Evolutionary conservation across 1,140 invertebrate genomes (phyloP).

Genomic region (Drosophila ogumai): DNA sequence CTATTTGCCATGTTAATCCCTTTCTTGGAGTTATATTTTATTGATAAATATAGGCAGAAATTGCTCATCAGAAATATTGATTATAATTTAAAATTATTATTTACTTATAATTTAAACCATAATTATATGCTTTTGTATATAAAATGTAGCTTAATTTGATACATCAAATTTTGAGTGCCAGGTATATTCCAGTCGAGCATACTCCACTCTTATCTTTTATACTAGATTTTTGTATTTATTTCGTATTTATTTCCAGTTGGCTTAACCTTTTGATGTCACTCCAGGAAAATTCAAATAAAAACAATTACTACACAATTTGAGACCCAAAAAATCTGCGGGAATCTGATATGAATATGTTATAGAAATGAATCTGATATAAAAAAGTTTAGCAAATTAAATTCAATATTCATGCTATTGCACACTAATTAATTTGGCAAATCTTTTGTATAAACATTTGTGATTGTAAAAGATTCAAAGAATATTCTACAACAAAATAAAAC

Average conservation of each 20-base stretch:
- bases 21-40: neutral
- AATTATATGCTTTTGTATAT: neutral
- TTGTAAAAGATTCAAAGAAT: neutral
- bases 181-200: neutral
- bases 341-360: neutral
- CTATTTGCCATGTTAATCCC: neutral
- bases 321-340: neutral
- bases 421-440: constrained; percentile 1
- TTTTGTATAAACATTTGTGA: neutral
- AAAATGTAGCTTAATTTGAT: neutral
- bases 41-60: neutral
- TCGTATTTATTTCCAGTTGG: constrained; percentile 6
- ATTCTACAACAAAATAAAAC: neutral
- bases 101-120: neutral
- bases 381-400: constrained; percentile 4
- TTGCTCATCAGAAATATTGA: neutral
- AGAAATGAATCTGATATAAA: constrained; percentile 1
- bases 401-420: neutral
- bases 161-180: neutral
- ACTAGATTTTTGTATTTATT: neutral
- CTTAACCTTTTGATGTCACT: constrained; percentile 6
- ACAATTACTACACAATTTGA: constrained; percentile 4
- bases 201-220: neutral
- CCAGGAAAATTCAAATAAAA: constrained; percentile 7
- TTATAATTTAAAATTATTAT: too few species aligned